Evolutionary conservation across 2,797 vertebrate species (phyloP).

Genomic region (Avahi laniger): DNA sequence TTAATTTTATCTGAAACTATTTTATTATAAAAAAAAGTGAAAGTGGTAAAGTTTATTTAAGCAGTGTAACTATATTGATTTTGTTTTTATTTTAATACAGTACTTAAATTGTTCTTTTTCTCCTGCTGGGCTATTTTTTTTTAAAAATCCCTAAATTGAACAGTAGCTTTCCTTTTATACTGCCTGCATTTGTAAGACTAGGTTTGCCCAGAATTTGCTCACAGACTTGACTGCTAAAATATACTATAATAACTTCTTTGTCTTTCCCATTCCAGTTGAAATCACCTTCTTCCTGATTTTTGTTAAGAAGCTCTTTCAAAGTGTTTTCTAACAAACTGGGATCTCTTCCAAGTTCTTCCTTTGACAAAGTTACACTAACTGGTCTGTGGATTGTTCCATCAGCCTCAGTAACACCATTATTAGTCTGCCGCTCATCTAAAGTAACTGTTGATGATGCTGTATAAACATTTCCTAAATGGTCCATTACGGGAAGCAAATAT

Average conservation of each 20-base stretch:
- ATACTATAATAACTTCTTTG: conserved; percentile 78
- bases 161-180: conserved; percentile 62
- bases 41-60: background rate
- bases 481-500: conserved; percentile 89
- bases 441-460: conserved; percentile 83
- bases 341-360: conserved; percentile 84
- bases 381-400: conserved; percentile 75
- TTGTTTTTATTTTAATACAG: background rate
- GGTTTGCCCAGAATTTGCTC: conserved; percentile 76
- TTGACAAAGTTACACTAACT: conserved; percentile 78
- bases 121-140: background rate
- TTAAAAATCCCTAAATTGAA: background rate
- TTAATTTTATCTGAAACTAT: conserved; percentile 23
- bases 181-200: conserved; percentile 50
- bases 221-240: conserved; percentile 65
- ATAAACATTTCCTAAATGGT: conserved; percentile 85
- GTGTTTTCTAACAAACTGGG: conserved; percentile 82
- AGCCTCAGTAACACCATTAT: conserved; percentile 77
- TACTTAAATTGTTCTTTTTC: background rate
- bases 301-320: conserved; percentile 78
- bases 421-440: conserved; percentile 83
- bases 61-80: background rate
- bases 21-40: background rate
- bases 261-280: conserved; percentile 61
- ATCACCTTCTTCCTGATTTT: conserved; percentile 71